These are phyloP conservation scores for Grapholita molesta DNA, from an alignment of 1,140 invertebrate genomes.

Conservation along the genomic window DNA sequence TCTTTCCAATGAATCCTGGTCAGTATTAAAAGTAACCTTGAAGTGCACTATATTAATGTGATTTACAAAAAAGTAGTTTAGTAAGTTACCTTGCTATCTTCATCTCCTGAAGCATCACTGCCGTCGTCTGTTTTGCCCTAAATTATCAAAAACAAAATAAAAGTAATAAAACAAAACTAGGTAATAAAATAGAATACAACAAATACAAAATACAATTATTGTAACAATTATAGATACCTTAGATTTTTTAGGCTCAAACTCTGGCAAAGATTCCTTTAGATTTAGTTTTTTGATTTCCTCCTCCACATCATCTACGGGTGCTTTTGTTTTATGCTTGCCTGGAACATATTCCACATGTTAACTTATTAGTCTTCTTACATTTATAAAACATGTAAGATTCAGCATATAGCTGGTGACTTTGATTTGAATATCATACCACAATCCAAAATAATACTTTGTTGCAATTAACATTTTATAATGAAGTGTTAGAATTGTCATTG, in stretches of 20 bases:
- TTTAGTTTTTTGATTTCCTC: constrained; percentile 68
- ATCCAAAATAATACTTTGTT: too few relatives aligned
- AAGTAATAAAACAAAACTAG: background rate
- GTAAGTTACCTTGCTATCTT: constrained; percentile 21
- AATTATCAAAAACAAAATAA: background rate
- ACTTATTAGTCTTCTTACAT: background rate
- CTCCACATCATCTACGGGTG: constrained; percentile 65
- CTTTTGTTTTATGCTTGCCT: constrained; percentile 61
- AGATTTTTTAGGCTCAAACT: constrained; percentile 25
- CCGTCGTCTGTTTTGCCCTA: constrained; percentile 18
- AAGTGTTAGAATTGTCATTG: too few relatives aligned
- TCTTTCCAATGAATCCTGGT: too few relatives aligned
- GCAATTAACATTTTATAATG: too few relatives aligned
- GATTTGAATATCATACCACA: too few relatives aligned
- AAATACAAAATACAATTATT: background rate
- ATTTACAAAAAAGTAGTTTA: too few relatives aligned
- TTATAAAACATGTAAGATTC: too few relatives aligned
- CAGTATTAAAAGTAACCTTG: too few relatives aligned
- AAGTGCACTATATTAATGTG: too few relatives aligned
- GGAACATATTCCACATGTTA: background rate
- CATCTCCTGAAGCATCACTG: constrained; percentile 19
- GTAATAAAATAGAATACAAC: background rate
- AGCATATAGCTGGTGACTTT: too few relatives aligned
- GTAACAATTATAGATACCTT: constrained; percentile 28
- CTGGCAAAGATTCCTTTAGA: constrained; percentile 48